These are phyloP conservation scores for Samia ricini DNA, from an alignment of 1,140 invertebrate species.

Conservation along the genomic window DNA sequence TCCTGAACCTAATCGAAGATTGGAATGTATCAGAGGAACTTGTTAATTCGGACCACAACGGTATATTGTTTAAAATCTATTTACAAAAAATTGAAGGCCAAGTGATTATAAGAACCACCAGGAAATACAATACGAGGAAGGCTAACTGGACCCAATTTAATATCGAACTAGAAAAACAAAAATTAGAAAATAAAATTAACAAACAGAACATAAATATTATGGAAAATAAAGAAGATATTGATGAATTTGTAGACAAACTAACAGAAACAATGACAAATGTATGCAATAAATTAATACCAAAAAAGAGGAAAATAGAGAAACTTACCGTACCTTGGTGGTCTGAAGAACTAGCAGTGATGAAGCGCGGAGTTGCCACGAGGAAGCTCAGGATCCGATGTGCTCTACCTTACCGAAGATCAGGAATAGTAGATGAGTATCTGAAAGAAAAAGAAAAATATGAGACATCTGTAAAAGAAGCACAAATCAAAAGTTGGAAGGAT, in stretches of 20 bases:
- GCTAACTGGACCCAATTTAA: conserved; percentile 2
- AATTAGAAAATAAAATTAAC: not conserved
- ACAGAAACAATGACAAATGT: not conserved
- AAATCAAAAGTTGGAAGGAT: conserved; percentile 11
- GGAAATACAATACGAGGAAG: conserved; percentile 22
- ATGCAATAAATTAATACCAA: conserved; percentile 3
- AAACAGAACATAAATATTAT: not conserved
- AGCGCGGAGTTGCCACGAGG: conserved; percentile 6
- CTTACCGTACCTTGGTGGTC: conserved; percentile 20
- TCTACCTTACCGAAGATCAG: conserved; percentile 8
- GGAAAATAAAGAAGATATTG: not conserved
- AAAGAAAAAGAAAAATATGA: conserved; percentile 18
- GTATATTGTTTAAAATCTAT: conserved; percentile 13
- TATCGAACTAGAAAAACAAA: not conserved
- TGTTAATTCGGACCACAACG: conserved; percentile 21
- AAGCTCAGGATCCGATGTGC: conserved; percentile 19
- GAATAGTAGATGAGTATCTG: conserved; percentile 16
- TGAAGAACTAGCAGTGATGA: conserved; percentile 12
- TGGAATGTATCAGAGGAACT: conserved; percentile 8
- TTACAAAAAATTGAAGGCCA: conserved; percentile 2
- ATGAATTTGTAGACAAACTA: not conserved
- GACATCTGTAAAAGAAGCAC: not conserved
- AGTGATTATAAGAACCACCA: conserved; percentile 10
- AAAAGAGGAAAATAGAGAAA: conserved; percentile 3
- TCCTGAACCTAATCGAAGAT: conserved; percentile 9